Conservation (phyloP, 2,888 invertebrate genomes). For the Trichogramma evanescens region DNA sequence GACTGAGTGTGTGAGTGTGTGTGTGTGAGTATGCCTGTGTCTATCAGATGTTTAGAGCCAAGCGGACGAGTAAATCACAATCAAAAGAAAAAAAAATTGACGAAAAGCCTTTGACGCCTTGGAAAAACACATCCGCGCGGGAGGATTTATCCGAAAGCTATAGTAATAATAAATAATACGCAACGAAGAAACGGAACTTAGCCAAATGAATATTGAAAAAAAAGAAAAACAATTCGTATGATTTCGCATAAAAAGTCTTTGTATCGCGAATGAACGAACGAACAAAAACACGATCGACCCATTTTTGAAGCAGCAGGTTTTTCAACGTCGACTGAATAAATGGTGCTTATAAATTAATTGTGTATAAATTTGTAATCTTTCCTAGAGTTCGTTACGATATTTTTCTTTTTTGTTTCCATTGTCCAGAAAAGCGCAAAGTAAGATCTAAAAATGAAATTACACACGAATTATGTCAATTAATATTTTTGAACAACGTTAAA, state of each 20-base stretch:
- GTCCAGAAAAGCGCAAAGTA: neutral
- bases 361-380: neutral
- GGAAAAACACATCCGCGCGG: no score
- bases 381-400: slow-evolving; percentile 2
- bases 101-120: no score
- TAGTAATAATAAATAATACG: slow-evolving; percentile 9
- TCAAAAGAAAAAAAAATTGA: no score
- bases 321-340: neutral
- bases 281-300: slow-evolving; percentile 5
- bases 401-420: neutral
- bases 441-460: neutral
- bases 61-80: no score
- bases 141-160: no score
- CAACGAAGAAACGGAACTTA: slow-evolving; percentile 11
- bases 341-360: neutral
- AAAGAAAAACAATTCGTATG: slow-evolving; percentile 1
- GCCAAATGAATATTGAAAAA: neutral
- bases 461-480: slow-evolving; percentile 13
- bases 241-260: slow-evolving; percentile 1
- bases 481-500: neutral
- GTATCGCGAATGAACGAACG: slow-evolving; percentile 1
- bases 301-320: slow-evolving; percentile 15
- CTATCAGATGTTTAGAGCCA: no score
- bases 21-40: no score
- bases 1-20: no score